phyloP scores from a whole-genome alignment of 2,888 invertebrate genomes.

The Epistrophella euchroma region DNA sequence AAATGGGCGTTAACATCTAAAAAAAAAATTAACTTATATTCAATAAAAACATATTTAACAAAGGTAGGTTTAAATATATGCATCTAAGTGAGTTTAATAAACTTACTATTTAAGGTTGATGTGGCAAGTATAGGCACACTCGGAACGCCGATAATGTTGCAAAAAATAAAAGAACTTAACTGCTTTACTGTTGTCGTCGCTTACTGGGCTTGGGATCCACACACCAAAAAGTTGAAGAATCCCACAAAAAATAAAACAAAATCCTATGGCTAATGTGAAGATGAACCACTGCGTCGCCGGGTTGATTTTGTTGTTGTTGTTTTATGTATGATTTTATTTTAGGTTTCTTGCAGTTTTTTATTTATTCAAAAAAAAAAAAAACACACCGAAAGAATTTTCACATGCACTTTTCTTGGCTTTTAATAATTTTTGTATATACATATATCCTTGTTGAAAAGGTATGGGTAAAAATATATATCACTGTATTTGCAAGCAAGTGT shows the following conservation, averaged over 20 bases:
- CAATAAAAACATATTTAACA: background rate
- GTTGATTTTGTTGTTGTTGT: conserved; percentile 6
- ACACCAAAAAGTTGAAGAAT: conserved; percentile 7
- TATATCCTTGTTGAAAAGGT: conserved; percentile 19
- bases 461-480: conserved; percentile 30
- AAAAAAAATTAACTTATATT: background rate
- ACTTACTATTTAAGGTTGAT: conserved; percentile 65
- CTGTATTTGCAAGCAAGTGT: conserved; percentile 56
- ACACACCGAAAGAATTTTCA: conserved; percentile 32
- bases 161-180: conserved; percentile 35
- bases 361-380: conserved; percentile 28
- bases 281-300: conserved; percentile 11
- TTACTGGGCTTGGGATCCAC: conserved; percentile 18
- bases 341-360: conserved; percentile 4
- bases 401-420: conserved; percentile 43
- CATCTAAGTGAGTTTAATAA: conserved; percentile 46
- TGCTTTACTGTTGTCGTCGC: conserved; percentile 18
- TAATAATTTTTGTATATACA: background rate
- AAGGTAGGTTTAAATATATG: background rate
- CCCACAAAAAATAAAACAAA: conserved; percentile 21
- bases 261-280: conserved; percentile 19
- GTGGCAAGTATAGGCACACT: conserved; percentile 63
- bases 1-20: too few relatives aligned
- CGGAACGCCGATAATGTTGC: conserved; percentile 48
- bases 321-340: conserved; percentile 6